Base-by-base conservation (phyloP, 1,140 invertebrate genomes). In the Physella acuta region DNA sequence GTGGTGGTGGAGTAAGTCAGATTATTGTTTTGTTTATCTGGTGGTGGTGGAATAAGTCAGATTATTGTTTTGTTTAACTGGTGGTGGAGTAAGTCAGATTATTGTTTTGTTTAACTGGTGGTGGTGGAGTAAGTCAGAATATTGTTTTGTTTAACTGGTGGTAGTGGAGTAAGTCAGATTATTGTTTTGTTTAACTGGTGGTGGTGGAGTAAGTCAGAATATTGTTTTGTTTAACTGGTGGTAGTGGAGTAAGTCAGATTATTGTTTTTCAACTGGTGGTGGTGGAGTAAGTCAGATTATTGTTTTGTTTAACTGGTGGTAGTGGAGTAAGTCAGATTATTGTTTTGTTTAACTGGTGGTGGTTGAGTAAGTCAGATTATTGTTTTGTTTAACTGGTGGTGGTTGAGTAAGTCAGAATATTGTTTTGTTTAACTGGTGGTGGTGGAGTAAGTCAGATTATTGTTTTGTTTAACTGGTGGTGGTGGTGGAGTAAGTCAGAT, bases 1-100 rank as follows among this genome's bases (percentile, higher is more conserved):
- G 94, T 8, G 78, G 81, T 36, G 85, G 82, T 16, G 79, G 82
- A 68, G 82, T 84, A 75, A 71, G 76, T 75, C 20, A 24, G 30
- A 4, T 11, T 17, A 30, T 60, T 60, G n/a, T n/a, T n/a, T n/a
- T n/a, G n/a, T n/a, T n/a, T n/a, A n/a, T n/a, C n/a, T n/a, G n/a
- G n/a, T n/a, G n/a, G 89, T 90, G 3, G 99, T 97, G 0, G 99
- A 99, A 88, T 94, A 92, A 28, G 96, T 99, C 84, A 88, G 97
- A 74, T 89, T 94, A 80, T 89, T 91, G 63, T 97, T 97, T 72
- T 92, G 92, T 77, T 95, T 97, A 79, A 95, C 94, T 8, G 78
- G 81, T 36, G 85, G 82, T 16, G 79, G 82, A 68, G 82, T 84
- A 75, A 71, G 76, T 75, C 20, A 24, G 30, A 4, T 11, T 17